Evolutionary conservation across 2,113 vertebrate genomes (phyloP).

Genomic region (Sula dactylatra): DNA sequence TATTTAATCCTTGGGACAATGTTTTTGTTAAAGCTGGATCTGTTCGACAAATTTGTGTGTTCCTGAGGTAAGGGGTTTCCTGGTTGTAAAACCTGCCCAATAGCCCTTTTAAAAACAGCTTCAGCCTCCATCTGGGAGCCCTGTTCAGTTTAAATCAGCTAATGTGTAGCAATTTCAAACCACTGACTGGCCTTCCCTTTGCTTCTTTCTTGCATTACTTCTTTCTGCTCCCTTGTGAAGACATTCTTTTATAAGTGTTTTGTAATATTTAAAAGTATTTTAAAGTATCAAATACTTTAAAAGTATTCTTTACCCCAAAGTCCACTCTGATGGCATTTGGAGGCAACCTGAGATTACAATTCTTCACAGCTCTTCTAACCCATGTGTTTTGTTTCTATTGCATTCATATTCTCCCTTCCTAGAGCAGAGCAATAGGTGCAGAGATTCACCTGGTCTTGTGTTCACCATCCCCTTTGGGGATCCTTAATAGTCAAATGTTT

Average conservation of each 20-base stretch:
- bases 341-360: not conserved
- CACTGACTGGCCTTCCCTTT: not conserved
- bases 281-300: not conserved
- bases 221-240: not conserved
- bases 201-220: not conserved
- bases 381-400: not conserved
- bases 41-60: not conserved
- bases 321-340: not conserved
- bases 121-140: not conserved
- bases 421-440: not conserved
- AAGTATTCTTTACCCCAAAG: not conserved
- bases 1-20: not conserved
- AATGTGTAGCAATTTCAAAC: fast-evolving
- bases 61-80: not conserved
- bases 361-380: not conserved
- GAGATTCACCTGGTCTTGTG: not conserved
- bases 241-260: not conserved
- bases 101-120: not conserved
- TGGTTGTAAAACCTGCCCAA: not conserved
- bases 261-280: not conserved
- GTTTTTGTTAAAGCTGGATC: not conserved
- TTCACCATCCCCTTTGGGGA: not conserved
- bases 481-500: not conserved
- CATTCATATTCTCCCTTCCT: not conserved
- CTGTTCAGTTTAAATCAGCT: not conserved